phyloP scores from a whole-genome alignment of 23 tunicate genomes.

The Styela clava region DNA sequence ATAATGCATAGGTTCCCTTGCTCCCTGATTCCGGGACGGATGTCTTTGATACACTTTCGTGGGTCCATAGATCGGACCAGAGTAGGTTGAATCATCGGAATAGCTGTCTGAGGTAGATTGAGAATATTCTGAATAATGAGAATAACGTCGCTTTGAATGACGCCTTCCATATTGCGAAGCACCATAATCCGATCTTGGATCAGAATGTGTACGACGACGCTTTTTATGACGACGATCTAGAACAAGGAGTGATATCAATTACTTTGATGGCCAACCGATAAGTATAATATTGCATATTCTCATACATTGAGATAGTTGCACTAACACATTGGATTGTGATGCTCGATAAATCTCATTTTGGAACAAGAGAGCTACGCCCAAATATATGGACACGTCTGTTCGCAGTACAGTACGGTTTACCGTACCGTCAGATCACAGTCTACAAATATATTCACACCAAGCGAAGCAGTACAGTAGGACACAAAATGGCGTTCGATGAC shows the following conservation, averaged over 20 bases:
- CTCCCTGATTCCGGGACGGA: neutral
- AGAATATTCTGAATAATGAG: constrained; percentile 19
- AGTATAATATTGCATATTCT: no score
- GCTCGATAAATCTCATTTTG: neutral
- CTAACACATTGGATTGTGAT: neutral
- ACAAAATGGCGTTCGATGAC: no score
- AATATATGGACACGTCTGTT: no score
- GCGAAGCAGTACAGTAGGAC: no score
- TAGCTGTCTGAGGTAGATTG: constrained; percentile 7
- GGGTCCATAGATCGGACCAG: constrained; percentile 7
- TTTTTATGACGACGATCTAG: neutral
- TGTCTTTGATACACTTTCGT: constrained; percentile 28
- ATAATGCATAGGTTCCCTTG: constrained; percentile 1
- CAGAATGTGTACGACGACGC: constrained; percentile 7
- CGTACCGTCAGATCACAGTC: no score
- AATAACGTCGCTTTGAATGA: neutral
- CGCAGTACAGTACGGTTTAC: no score
- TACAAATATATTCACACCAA: no score
- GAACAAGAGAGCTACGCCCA: no score
- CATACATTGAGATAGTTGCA: neutral
- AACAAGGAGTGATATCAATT: neutral
- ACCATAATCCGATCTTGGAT: constrained; percentile 26
- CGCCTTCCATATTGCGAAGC: neutral
- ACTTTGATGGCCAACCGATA: no score
- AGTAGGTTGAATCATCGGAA: constrained; percentile 1